A percentile compares a stretch with the other conserved stretches of the same genome.
Evolutionary conservation across 2,888 invertebrate species (phyloP).

Genomic region (Drosophila percnosoma): DNA sequence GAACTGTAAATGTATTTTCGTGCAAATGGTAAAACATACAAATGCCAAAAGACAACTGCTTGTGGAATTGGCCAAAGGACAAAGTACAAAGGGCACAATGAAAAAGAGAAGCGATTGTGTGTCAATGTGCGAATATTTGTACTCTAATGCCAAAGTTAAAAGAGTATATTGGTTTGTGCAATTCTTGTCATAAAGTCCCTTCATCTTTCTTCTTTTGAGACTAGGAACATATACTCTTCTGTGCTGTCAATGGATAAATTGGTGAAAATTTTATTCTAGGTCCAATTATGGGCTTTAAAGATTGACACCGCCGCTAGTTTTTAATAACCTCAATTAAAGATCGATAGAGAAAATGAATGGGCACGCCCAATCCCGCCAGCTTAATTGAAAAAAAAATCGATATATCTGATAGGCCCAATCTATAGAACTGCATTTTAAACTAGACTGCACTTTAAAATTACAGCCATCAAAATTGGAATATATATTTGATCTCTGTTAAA

Average conservation of each 20-base stretch:
- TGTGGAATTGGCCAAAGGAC: conserved; percentile 7
- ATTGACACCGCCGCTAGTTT: background rate
- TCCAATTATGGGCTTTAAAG: background rate
- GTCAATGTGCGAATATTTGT: background rate
- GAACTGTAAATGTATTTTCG: conserved; percentile 43
- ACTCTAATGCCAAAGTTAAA: background rate
- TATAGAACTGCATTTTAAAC: background rate
- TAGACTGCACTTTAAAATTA: too few relatives aligned
- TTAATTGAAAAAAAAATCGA: background rate
- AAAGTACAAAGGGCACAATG: background rate
- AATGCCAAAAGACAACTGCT: conserved; percentile 42
- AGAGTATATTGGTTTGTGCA: background rate
- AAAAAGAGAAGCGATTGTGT: background rate
- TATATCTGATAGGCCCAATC: background rate
- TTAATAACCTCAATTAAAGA: background rate
- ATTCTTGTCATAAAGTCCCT: background rate
- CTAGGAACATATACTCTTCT: background rate
- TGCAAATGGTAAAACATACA: conserved; percentile 38
- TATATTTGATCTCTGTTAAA: background rate
- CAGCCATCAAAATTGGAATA: too few relatives aligned
- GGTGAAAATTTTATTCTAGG: background rate
- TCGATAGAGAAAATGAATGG: background rate
- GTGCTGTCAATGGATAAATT: background rate
- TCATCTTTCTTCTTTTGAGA: background rate
- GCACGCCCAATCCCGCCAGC: background rate